Conservation (phyloP, 2,888 invertebrate species). For the Dryadula phaetusa region DNA sequence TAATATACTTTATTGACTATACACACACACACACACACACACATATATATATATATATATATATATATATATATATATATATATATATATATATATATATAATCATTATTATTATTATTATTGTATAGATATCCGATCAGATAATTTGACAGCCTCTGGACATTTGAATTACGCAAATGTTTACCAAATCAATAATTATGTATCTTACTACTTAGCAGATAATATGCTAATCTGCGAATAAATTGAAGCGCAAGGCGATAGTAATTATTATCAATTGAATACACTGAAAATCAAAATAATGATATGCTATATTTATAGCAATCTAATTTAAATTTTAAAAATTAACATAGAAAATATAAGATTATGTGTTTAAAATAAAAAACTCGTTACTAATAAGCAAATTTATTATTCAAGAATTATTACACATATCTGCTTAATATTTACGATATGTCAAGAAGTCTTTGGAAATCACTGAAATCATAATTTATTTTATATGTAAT, state of each 20-base stretch:
- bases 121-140: not conserved
- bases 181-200: conserved; percentile 23
- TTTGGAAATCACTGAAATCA: conserved; percentile 71
- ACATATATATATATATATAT: no score
- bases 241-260: not conserved
- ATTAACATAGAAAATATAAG: not conserved
- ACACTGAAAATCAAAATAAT: conserved; percentile 7
- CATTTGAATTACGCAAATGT: conserved; percentile 20
- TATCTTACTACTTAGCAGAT: conserved; percentile 20
- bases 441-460: conserved; percentile 82
- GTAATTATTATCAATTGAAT: conserved; percentile 10
- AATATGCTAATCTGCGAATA: conserved; percentile 19
- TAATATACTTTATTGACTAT: no score
- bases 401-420: conserved; percentile 76
- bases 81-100: no score
- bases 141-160: conserved; percentile 15
- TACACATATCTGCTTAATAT: conserved; percentile 73
- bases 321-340: no score
- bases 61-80: no score
- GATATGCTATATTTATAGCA: no score
- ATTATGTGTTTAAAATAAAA: conserved; percentile 26
- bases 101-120: not conserved
- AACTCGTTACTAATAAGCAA: conserved; percentile 72
- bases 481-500: conserved; percentile 41
- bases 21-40: no score